A percentile compares a stretch with the other conserved stretches of the same genome.
phyloP scores from a whole-genome alignment of 2,888 invertebrate species.

The Drosophila ustulata region DNA sequence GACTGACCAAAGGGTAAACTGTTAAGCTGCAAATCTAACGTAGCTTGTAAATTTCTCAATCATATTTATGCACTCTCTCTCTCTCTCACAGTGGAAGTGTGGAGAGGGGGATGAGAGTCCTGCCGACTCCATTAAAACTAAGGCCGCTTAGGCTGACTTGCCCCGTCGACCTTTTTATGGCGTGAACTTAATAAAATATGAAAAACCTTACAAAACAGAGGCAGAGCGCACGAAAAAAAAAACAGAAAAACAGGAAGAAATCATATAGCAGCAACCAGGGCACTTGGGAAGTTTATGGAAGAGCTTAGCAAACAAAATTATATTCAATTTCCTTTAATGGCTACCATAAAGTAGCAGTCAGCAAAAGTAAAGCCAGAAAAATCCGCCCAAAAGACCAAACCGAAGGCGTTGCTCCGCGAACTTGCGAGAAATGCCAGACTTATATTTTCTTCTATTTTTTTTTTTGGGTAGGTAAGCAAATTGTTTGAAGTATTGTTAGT shows the following conservation, averaged over 20 bases:
- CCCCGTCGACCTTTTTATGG: slow-evolving; percentile 63
- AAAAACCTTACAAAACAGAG: slow-evolving; percentile 55
- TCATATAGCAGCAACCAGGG: slow-evolving; percentile 70
- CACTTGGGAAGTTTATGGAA: slow-evolving; percentile 77
- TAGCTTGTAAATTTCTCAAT: slow-evolving; percentile 64
- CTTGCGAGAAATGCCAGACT: slow-evolving; percentile 59
- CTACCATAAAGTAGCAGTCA: slow-evolving; percentile 79
- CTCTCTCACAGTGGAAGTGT: neutral
- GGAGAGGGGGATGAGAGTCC: neutral
- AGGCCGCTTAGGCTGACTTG: slow-evolving; percentile 44
- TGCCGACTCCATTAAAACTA: slow-evolving; percentile 60
- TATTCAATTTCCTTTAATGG: slow-evolving; percentile 81
- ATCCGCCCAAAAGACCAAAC: slow-evolving; percentile 46
- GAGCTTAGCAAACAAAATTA: slow-evolving; percentile 81
- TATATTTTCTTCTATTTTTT: slow-evolving; percentile 5
- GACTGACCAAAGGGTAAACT: slow-evolving; percentile 41
- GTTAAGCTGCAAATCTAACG: slow-evolving; percentile 51
- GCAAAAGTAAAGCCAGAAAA: slow-evolving; percentile 74
- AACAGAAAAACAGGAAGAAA: slow-evolving; percentile 29
- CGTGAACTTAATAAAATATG: slow-evolving; percentile 77
- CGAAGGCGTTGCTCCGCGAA: slow-evolving; percentile 64
- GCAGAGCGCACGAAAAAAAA: slow-evolving; percentile 18
- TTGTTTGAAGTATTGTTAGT: slow-evolving; percentile 71
- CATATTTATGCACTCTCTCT: slow-evolving; percentile 55
- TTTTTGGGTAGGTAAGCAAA: slow-evolving; percentile 73